Evolutionary conservation across 64 coral and sea anemone species (phyloP), one percentile per base, ranked within the genome.

Genomic region (Montipora sp.): DNA sequence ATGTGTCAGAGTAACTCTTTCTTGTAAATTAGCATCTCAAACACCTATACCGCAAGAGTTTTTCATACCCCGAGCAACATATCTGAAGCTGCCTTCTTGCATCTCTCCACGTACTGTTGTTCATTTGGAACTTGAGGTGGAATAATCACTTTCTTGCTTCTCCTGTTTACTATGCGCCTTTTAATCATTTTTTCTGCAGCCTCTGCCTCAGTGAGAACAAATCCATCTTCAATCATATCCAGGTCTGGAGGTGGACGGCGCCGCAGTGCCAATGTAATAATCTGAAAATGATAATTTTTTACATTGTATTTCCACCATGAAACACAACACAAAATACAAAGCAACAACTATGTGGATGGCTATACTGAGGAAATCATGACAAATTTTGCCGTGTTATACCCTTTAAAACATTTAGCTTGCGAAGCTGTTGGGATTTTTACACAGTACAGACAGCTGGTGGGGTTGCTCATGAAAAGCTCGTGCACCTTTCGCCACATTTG

Each of bases 161-260:
- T 93, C 74, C 97, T 91, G 67, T 98, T 98, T 14, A 98, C 85
- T 51, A 98, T 93, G 59, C 75, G 87, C 72, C 77, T 98, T 75
- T 89, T 93, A 5, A 93, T 79, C 92, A 96, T 96, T 13, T 93
- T 92, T 85, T 98, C 94, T 44, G 47, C 70, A 4, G 94, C 92
- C 86, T 98, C 97, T 81, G 45, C 21, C 43, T 98, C 97, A 23
- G 78, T 98, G 6, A 98, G 80, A 59, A 98, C 87, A 85, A 96
- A 98, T 20, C 97, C 97, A 86, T 98, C 44, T 47, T 96, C 89
- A 79, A 98, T 95, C 89, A 96, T 91, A 27, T 96, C 94, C 46
- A 96, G 83, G 72, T 98, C 97, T 89, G 97, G 97, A 5, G 97
- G 94, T 60, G 97, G 97, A 43, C 88, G 73, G 51, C 92, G 85